Conservation (phyloP, 2,888 invertebrate genomes). For the Pandemis corylana region DNA sequence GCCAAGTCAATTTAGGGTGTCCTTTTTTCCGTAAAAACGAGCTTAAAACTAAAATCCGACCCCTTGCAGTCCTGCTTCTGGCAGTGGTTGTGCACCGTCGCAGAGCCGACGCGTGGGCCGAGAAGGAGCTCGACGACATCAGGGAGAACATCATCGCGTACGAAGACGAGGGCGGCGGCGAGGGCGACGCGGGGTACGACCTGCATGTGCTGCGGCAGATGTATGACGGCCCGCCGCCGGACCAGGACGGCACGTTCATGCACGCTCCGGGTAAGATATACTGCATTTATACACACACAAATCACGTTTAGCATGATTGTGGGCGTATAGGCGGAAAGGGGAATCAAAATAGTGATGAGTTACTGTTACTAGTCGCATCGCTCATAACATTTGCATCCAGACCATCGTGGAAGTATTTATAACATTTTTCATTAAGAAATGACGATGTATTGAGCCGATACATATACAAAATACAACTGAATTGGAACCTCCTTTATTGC, state of each 20-base stretch:
- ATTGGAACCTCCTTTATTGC: too few relatives aligned
- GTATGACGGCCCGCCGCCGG: constrained; percentile 86
- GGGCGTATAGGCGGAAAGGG: too few relatives aligned
- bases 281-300: too few relatives aligned
- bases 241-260: constrained; percentile 79
- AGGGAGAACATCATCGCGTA: constrained; percentile 99
- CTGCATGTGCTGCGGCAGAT: constrained; percentile 90
- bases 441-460: too few relatives aligned
- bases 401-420: too few relatives aligned
- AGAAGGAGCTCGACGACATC: constrained; percentile 97
- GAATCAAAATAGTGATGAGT: too few relatives aligned
- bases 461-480: too few relatives aligned
- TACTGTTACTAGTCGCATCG: too few relatives aligned
- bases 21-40: neutral
- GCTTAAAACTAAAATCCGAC: neutral
- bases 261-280: constrained; percentile 52
- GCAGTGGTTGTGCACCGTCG: constrained; percentile 96
- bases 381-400: too few relatives aligned
- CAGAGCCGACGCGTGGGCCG: constrained; percentile 93
- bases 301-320: too few relatives aligned
- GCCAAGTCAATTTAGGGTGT: too few relatives aligned
- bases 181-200: constrained; percentile 97
- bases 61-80: constrained; percentile 88
- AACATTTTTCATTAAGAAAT: too few relatives aligned
- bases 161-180: constrained; percentile 99